Base-by-base conservation (phyloP, 2,113 vertebrate genomes). In the Varanus komodoensis region DNA sequence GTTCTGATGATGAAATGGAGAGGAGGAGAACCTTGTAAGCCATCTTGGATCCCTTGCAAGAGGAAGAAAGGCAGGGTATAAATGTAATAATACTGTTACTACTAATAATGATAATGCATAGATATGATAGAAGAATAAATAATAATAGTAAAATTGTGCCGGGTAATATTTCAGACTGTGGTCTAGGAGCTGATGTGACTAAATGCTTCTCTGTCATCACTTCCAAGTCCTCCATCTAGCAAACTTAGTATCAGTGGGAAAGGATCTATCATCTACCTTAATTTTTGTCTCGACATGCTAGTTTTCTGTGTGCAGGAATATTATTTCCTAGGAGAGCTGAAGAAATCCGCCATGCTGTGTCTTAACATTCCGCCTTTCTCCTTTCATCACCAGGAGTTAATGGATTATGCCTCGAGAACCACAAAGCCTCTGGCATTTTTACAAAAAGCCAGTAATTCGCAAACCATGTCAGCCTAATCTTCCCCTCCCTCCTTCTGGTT, bases 361-460 rank as follows among this genome's bases (percentile, higher is more conserved):
- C 93, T 71, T 6, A 90, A 90, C 79, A 88, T 73, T 71, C 78
- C 54, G 73, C 32, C 91, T 95, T 94, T 89, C 89, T 84, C 94
- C 94, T 81, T 86, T 34, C 89, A 12, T 93, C 88, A 88, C 87
- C 48, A 68, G 75, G 34, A 93, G 89, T 92, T 94, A 95, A 94
- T 87, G 93, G 91, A 84, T 90, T 90, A 0, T 91, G 92, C 91
- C 90, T 92, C 71, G 69, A 93, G 88, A 91, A 92, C 93, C 79
- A 92, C 84, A 85, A 95, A 90, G 92, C 92, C 93, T 91, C 82
- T 95, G 94, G 94, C 93, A 90, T 91, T 93, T 87, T 87, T 89
- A 94, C 93, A 94, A 82, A 75, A 91, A 91, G 92, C 75, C 78
- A 78, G n/a, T 90, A 89, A 89, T 94, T 95, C 91, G 94, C 94